A percentile compares a stretch with the other conserved stretches of the same genome.
Evolutionary conservation across 2,113 vertebrate species (phyloP).

Genomic region (Gobiocypris rarus): DNA sequence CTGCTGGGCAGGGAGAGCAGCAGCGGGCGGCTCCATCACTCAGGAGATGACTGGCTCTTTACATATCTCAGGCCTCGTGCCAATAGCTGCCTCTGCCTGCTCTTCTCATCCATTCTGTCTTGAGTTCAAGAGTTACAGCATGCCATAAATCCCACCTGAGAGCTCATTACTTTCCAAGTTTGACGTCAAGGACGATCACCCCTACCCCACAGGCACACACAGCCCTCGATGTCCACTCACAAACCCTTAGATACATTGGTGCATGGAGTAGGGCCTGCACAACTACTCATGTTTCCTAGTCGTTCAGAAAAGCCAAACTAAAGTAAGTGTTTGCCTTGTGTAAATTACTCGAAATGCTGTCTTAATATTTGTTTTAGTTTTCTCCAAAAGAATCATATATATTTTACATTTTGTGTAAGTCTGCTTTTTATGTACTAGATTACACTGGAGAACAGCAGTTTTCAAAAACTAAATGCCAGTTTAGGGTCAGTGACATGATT

Average conservation of each 20-base stretch:
- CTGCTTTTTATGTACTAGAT: background rate
- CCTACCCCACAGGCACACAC: slow-evolving; percentile 1
- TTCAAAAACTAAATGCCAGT: background rate
- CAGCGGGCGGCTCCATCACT: slow-evolving; percentile 50
- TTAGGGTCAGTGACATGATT: too few relatives aligned
- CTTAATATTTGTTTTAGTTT: too few relatives aligned
- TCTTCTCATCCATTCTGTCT: slow-evolving; percentile 55
- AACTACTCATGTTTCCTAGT: background rate
- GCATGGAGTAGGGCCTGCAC: background rate
- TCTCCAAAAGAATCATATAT: background rate
- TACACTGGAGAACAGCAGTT: too few relatives aligned
- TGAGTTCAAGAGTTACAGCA: slow-evolving; percentile 46
- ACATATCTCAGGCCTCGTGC: slow-evolving; percentile 53
- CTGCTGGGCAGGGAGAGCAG: slow-evolving; percentile 31
- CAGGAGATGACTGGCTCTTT: slow-evolving; percentile 51
- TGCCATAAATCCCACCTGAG: slow-evolving; percentile 51
- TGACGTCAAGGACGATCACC: slow-evolving; percentile 44
- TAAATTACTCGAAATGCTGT: background rate
- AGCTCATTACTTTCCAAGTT: slow-evolving; percentile 51
- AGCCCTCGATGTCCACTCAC: background rate
- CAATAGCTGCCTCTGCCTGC: slow-evolving; percentile 41
- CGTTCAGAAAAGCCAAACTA: background rate
- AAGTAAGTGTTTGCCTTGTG: background rate
- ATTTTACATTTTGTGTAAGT: background rate
- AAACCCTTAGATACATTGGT: background rate